Percentiles rank a stretch among this genome's conserved stretches.
These are phyloP conservation scores for Cydia splendana DNA, from an alignment of 1,140 invertebrate genomes.

Conservation along the genomic window DNA sequence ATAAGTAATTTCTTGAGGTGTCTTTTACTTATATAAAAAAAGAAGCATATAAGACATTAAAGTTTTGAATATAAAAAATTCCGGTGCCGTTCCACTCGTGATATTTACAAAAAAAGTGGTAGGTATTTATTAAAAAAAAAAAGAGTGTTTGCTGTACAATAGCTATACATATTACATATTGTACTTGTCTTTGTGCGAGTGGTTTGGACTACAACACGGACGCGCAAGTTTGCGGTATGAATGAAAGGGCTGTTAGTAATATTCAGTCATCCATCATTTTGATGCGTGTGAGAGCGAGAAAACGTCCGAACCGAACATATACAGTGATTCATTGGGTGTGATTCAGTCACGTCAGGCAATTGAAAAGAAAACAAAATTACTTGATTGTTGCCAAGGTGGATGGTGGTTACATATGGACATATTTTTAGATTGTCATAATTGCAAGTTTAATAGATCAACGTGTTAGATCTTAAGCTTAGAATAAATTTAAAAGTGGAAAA, in stretches of 20 bases:
- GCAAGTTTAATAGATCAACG: too few relatives aligned
- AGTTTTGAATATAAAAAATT: background rate
- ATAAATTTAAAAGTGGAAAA: too few relatives aligned
- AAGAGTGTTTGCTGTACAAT: conserved; percentile 8
- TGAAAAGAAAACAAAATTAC: background rate
- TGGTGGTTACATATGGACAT: too few relatives aligned
- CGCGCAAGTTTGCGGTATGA: background rate
- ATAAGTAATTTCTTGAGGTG: background rate
- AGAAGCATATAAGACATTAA: background rate
- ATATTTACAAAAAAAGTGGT: background rate
- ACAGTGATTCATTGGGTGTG: too few relatives aligned
- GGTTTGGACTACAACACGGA: conserved; percentile 13
- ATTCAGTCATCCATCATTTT: conserved; percentile 13
- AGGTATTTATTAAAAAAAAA: background rate
- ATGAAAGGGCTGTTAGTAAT: conserved; percentile 19
- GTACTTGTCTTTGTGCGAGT: background rate
- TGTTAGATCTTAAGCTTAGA: too few relatives aligned
- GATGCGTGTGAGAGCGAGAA: conserved; percentile 20
- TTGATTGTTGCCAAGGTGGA: too few relatives aligned
- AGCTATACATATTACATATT: background rate
- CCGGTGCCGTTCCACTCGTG: background rate
- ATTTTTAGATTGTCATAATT: too few relatives aligned
- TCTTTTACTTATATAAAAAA: background rate
- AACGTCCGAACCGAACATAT: conserved; percentile 10
- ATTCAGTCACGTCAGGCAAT: background rate